phyloP scores from a whole-genome alignment of 2,888 invertebrate genomes.

The Lasioglossum oenotherae region DNA sequence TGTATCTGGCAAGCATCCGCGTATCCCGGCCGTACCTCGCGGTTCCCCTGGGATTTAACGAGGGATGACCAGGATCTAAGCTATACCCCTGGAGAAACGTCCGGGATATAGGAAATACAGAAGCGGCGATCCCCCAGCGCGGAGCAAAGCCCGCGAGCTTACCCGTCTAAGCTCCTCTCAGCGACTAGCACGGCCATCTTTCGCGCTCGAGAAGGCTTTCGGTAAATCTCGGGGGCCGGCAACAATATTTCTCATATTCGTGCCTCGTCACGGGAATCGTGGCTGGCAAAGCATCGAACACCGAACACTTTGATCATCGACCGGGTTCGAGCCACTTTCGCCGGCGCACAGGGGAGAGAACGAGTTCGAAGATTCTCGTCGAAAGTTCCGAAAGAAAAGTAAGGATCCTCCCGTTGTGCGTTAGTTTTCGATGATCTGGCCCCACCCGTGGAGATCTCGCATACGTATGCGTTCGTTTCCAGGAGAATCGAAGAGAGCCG shows the following conservation, averaged over 20 bases:
- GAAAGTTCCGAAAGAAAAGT: not conserved
- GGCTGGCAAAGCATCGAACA: conserved; percentile 22
- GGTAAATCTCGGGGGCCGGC: conserved; percentile 72
- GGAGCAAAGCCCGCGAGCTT: conserved; percentile 79
- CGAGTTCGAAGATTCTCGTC: not conserved
- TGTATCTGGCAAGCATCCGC: conserved; percentile 51
- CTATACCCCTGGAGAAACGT: conserved; percentile 65
- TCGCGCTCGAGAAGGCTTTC: conserved; percentile 70
- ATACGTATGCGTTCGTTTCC: conserved; percentile 7
- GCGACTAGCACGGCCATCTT: conserved; percentile 69
- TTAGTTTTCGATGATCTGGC: conserved; percentile 13
- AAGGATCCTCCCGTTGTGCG: not conserved
- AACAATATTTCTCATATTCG: conserved; percentile 73
- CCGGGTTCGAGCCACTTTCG: not conserved
- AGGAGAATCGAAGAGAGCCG: not conserved
- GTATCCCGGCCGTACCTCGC: conserved; percentile 47
- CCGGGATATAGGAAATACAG: conserved; percentile 77
- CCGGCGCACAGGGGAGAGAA: not conserved
- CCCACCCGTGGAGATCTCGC: not conserved
- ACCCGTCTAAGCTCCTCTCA: conserved; percentile 78
- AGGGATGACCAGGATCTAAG: conserved; percentile 73
- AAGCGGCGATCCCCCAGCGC: conserved; percentile 78
- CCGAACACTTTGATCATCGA: conserved; percentile 8
- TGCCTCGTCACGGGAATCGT: conserved; percentile 43
- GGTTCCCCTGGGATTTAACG: conserved; percentile 75